Evolutionary conservation across 2,888 invertebrate genomes (phyloP).

Genomic region (Zygaena filipendulae): DNA sequence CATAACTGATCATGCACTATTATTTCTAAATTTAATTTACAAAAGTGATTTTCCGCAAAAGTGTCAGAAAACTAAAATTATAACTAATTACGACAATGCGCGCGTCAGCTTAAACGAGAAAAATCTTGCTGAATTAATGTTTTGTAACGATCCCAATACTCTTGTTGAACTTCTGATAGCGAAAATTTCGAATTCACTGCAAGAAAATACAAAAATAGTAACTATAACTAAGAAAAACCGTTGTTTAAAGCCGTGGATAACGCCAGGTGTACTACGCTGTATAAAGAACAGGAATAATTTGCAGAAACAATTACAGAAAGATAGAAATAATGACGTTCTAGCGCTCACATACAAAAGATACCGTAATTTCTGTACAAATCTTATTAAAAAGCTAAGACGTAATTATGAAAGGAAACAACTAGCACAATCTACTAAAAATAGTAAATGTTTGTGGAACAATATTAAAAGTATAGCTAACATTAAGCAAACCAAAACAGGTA

Average conservation of each 20-base stretch:
- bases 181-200: slow-evolving; percentile 1
- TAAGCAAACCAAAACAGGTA: slow-evolving; percentile 3
- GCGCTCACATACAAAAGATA: slow-evolving; percentile 8
- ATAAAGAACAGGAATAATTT: slow-evolving; percentile 7
- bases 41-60: neutral
- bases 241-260: slow-evolving; percentile 10
- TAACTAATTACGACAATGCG: slow-evolving; percentile 6
- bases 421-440: slow-evolving; percentile 4
- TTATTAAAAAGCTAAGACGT: slow-evolving; percentile 12
- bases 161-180: slow-evolving; percentile 4
- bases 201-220: slow-evolving; percentile 1
- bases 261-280: slow-evolving; percentile 6
- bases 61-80: slow-evolving; percentile 3
- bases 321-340: slow-evolving; percentile 1
- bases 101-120: neutral
- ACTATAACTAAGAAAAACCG: slow-evolving; percentile 3
- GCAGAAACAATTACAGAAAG: slow-evolving; percentile 2
- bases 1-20: slow-evolving; percentile 10
- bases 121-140: neutral
- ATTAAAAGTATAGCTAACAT: slow-evolving; percentile 7
- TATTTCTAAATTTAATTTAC: slow-evolving; percentile 7
- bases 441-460: slow-evolving; percentile 8
- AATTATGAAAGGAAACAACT: slow-evolving; percentile 7
- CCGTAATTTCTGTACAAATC: slow-evolving; percentile 9
- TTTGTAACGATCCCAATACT: slow-evolving; percentile 1